Evolutionary conservation across 2,113 vertebrate genomes (phyloP).

Genomic region (Chlamydotis undulata): DNA sequence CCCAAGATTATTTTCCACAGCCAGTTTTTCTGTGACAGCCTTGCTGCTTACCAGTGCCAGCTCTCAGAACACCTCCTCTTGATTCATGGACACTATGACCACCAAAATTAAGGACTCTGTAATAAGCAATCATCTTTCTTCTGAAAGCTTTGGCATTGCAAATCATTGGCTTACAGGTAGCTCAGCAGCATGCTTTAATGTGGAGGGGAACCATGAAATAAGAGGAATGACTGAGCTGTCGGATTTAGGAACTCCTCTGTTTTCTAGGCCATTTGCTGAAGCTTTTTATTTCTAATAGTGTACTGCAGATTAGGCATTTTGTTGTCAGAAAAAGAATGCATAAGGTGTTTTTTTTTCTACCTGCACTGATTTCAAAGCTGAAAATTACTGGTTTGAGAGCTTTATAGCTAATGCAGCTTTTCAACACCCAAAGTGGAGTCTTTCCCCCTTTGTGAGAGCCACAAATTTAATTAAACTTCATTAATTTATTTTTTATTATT

Average conservation of each 20-base stretch:
- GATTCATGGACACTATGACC: not conserved
- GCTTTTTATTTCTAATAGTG: not conserved
- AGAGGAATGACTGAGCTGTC: not conserved
- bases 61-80: not conserved
- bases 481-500: not conserved
- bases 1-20: not conserved
- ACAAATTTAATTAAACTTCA: not conserved
- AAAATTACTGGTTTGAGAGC: not conserved
- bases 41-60: not conserved
- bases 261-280: not conserved
- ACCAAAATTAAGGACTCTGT: not conserved
- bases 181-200: not conserved
- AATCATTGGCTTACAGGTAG: not conserved
- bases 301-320: not conserved
- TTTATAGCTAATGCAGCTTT: not conserved
- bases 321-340: not conserved
- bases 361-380: not conserved
- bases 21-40: not conserved
- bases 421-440: not conserved
- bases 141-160: not conserved
- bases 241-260: not conserved
- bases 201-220: not conserved
- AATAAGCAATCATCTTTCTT: not conserved
- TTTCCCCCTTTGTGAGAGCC: not conserved
- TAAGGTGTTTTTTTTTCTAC: not conserved